Evolutionary conservation across 2,888 invertebrate genomes (phyloP), one percentile per base, ranked within the genome.

Genomic region (Polymixis lichenea): DNA sequence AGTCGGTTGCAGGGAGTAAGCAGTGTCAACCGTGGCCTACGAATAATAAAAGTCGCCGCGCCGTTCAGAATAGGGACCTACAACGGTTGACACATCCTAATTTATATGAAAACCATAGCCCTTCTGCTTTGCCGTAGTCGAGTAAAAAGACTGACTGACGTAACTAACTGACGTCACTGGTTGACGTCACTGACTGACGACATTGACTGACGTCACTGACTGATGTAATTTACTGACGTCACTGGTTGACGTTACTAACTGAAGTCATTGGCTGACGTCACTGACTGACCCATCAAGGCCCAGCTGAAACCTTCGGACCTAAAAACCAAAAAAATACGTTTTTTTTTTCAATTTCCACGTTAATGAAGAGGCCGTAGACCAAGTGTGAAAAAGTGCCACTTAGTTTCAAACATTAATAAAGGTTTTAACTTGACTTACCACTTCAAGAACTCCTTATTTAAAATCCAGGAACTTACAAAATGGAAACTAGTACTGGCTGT

Each of bases 401-500:
- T 9, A n/a, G 9, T 43, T 65, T 22, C 0, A 8, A 15, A 49
- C 38, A 49, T 28, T 8, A 28, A 22, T 6, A 6, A n/a, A 9
- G 3, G 0, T 38, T 4, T 6, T 1, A 9, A 4, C 1, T n/a
- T 32, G 4, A 25, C 7, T n/a, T 0, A 46, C 6, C 1, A 43
- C 1, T 2, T 15, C 49, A 38, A 28, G 17, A 73, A 9, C 15
- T 72, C 46, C 8, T n/a, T 25, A 56, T 78, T 58, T 15, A 51
- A 38, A 56, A 58, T n/a, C 55, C 80, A 74, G 70, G 67, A 74
- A 71, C 60, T 13, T 28, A 55, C n/a, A 58, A 79, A 79, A 72
- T 76, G 77, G 69, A 85, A 85, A 83, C 79, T 60, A 58, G 55
- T 71, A 62, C 61, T 65, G 74, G 64, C 51, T 49, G 60, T 55